Evolutionary conservation across 2,888 invertebrate genomes (phyloP).

Genomic region (Limenitis camilla): DNA sequence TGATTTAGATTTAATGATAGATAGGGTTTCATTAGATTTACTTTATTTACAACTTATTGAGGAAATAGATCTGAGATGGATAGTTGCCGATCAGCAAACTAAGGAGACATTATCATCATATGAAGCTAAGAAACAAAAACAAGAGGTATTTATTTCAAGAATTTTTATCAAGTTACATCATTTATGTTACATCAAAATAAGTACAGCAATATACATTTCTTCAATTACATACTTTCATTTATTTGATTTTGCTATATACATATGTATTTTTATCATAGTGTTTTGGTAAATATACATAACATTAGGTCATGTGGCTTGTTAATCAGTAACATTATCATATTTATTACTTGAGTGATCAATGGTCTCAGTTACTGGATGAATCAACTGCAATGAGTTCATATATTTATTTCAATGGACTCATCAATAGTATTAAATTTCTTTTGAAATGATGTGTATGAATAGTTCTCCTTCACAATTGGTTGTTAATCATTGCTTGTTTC

Average conservation of each 20-base stretch:
- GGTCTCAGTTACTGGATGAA: slow-evolving; percentile 3
- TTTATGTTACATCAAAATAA: too few species aligned
- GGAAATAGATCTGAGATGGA: slow-evolving; percentile 92
- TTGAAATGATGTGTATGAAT: too few species aligned
- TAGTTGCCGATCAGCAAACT: slow-evolving; percentile 80
- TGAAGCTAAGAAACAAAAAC: slow-evolving; percentile 85
- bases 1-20: slow-evolving; percentile 87
- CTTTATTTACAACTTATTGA: slow-evolving; percentile 90
- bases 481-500: too few species aligned
- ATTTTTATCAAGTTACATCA: too few species aligned
- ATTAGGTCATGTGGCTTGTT: slow-evolving; percentile 6
- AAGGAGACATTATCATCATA: slow-evolving; percentile 80
- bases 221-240: not conserved
- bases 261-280: not conserved
- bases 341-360: slow-evolving; percentile 8
- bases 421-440: not conserved
- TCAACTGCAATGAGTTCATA: slow-evolving; percentile 14
- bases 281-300: not conserved
- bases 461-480: too few species aligned
- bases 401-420: not conserved
- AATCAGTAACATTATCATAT: slow-evolving; percentile 14
- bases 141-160: slow-evolving; percentile 75
- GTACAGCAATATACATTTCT: too few species aligned
- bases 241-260: not conserved
- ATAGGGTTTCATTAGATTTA: slow-evolving; percentile 88